A percentile compares a stretch with the other conserved stretches of the same genome.
phyloP scores from a whole-genome alignment of 2,113 vertebrate species.

The Cochlearius cochlearius region DNA sequence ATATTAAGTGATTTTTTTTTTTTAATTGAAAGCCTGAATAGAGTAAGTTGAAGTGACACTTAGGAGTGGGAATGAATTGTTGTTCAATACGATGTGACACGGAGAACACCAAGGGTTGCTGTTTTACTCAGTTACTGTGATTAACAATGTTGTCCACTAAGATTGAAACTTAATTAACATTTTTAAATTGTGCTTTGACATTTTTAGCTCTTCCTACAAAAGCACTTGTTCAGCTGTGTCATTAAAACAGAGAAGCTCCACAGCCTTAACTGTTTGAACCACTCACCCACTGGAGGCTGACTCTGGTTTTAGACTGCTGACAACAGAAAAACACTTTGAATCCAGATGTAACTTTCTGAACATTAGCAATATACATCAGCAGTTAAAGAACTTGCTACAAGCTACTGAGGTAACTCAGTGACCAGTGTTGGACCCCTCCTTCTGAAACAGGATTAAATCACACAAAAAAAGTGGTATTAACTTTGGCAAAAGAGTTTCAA shows the following conservation, averaged over 20 bases:
- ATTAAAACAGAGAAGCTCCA: not conserved
- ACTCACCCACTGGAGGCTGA: not conserved
- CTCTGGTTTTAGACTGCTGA: not conserved
- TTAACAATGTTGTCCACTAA: slow-evolving; percentile 47
- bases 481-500: not conserved
- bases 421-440: not conserved
- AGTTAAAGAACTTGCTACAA: not conserved
- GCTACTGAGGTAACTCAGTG: not conserved
- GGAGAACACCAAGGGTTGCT: not conserved
- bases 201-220: slow-evolving; percentile 25
- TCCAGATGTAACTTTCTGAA: not conserved
- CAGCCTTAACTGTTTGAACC: not conserved
- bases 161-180: slow-evolving; percentile 51
- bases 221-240: not conserved
- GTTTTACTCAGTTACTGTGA: slow-evolving; percentile 15
- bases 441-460: not conserved
- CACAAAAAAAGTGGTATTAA: not conserved
- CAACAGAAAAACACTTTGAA: not conserved
- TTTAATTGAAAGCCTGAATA: not conserved
- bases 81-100: slow-evolving; percentile 23
- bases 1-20: not conserved
- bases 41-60: not conserved
- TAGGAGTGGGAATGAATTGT: not conserved
- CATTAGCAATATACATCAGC: not conserved
- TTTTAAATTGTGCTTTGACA: slow-evolving; percentile 50